Evolutionary conservation across 1,140 invertebrate species (phyloP), one percentile per base, ranked within the genome.

Genomic region (Physella acuta): DNA sequence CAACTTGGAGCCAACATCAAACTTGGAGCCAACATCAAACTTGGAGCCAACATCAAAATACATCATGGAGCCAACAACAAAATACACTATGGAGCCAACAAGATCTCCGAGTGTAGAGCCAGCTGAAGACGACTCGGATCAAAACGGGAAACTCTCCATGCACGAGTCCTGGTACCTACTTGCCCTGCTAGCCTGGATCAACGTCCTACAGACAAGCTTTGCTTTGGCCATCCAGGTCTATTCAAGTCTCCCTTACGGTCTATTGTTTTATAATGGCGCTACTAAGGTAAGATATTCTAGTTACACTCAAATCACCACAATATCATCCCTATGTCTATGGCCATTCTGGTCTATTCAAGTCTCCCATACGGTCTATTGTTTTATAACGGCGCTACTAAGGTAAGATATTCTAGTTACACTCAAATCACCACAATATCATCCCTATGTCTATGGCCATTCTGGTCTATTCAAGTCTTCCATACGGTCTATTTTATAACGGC

Each of bases 211-310:
- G 31, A 53, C 49, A 4, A 65, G 63, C 28, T 65, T 53, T 53
- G 30, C 53, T 0, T 26, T 65, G 37, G 63, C 63, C 8, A 65
- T 65, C 31, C 68, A 95, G 80, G 91, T 93, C 0, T 97, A 92
- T 81, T 93, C 94, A 0, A 92, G 91, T 82, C 85, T 94, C 63
- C 93, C 94, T 0, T 97, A 95, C 81, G 94, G 94, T 2, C 89
- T 89, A 24, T 28, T 76, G 5, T 89, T 91, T 0, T 95, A 94
- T 85, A 93, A 95, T 83, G 63, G 49, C 20, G 63, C 51, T 33
- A 65, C 63, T 17, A 65, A 65, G 49, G 63, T 65, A 65, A 34
- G 44, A 11, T 28, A 37, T 44, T 44, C 39, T 44, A 44, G 20
- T 44, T 44, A 44, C 39, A 44, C 3, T 34, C 3, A n/a, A n/a